Conservation (phyloP, 2,797 vertebrate genomes). For the Graptemys geographica region DNA sequence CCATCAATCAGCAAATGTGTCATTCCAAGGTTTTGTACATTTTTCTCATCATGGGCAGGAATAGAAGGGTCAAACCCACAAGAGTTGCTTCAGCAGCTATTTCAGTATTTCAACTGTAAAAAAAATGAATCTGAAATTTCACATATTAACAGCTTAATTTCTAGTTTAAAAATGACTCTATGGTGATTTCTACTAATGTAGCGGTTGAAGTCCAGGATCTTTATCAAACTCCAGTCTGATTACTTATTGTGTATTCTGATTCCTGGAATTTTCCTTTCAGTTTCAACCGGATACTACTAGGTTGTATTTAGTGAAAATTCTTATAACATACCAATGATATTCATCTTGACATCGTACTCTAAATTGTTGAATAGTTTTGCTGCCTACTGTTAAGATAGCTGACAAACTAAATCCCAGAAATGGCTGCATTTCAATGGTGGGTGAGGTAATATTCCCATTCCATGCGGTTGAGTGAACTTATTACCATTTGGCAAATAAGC, state of each 20-base stretch:
- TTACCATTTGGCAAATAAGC: not conserved
- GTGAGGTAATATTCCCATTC: not conserved
- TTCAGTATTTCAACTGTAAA: not conserved
- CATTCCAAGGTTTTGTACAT: not conserved
- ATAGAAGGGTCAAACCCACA: not conserved
- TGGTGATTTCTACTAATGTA: not conserved
- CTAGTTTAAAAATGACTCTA: not conserved
- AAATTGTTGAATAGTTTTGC: not conserved
- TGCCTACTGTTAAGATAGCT: slow-evolving; percentile 22
- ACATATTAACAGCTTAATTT: not conserved
- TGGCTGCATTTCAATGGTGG: not conserved
- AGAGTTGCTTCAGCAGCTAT: not conserved
- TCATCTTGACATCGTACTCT: not conserved
- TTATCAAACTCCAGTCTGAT: not conserved
- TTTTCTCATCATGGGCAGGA: not conserved
- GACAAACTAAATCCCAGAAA: slow-evolving; percentile 22
- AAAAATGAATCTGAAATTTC: not conserved
- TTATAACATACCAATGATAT: not conserved
- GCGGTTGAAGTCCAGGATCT: not conserved
- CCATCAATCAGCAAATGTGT: not conserved
- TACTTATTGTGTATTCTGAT: not conserved
- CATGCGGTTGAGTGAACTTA: not conserved
- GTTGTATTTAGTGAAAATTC: not conserved
- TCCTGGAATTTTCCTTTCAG: not conserved
- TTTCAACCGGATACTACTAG: not conserved